These are phyloP conservation scores for Limonius californicus DNA, from an alignment of 1,140 invertebrate species.

Conservation along the genomic window DNA sequence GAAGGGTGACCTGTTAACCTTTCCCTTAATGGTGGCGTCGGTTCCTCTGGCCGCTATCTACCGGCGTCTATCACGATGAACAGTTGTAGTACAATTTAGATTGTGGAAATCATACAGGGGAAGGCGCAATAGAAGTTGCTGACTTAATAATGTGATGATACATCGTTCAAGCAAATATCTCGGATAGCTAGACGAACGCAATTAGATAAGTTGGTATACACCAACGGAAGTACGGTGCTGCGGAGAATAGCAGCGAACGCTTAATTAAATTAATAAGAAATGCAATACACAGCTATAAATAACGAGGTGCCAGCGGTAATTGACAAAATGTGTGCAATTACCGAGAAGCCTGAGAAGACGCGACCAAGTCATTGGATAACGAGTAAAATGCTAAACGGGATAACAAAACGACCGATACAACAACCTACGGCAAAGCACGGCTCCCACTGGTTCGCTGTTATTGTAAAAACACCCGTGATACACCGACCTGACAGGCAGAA, in stretches of 20 bases:
- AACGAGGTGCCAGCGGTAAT: neutral
- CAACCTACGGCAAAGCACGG: neutral
- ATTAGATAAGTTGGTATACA: neutral
- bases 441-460: neutral
- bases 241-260: neutral
- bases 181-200: neutral
- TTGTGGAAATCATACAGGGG: too few relatives aligned
- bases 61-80: too few relatives aligned
- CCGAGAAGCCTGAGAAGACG: neutral
- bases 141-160: too few relatives aligned
- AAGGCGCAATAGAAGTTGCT: too few relatives aligned
- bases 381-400: neutral
- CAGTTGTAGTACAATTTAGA: too few relatives aligned
- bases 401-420: neutral
- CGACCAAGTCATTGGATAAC: neutral
- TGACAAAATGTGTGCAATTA: conserved; percentile 1
- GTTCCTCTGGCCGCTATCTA: too few relatives aligned
- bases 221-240: neutral
- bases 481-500: neutral
- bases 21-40: too few relatives aligned
- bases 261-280: neutral
- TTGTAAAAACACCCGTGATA: neutral
- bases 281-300: neutral
- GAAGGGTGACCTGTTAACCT: too few relatives aligned
- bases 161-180: too few relatives aligned